Evolutionary conservation across 2,888 invertebrate genomes (phyloP).

Genomic region (Carpatolechia fugitivella): DNA sequence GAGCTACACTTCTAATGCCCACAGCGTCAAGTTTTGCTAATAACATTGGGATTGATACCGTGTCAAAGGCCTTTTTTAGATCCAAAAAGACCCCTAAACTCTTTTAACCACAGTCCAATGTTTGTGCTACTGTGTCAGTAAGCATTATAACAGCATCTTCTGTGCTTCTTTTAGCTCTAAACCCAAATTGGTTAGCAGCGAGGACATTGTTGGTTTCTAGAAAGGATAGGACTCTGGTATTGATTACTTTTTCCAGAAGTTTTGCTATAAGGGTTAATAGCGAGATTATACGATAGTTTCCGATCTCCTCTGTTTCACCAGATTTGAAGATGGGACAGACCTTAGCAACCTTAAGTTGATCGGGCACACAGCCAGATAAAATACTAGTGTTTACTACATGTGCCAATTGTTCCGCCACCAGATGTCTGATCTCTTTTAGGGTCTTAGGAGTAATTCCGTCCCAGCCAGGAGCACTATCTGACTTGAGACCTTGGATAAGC

Average conservation of each 20-base stretch:
- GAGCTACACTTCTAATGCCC: background rate
- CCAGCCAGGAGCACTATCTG: too few species aligned
- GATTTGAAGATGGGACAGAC: background rate
- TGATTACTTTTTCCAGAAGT: background rate
- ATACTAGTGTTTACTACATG: background rate
- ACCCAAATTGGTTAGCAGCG: constrained; percentile 12
- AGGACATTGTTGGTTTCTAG: background rate
- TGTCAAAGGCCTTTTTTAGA: constrained; percentile 12
- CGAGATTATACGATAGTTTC: background rate
- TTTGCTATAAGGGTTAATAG: background rate
- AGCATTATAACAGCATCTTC: constrained; percentile 10
- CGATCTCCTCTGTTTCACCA: background rate
- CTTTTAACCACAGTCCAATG: constrained; percentile 1
- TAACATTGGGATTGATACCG: constrained; percentile 3
- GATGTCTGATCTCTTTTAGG: too few species aligned
- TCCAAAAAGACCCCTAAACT: constrained; percentile 8
- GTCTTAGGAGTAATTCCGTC: too few species aligned
- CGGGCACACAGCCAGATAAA: background rate
- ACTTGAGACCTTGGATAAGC: too few species aligned
- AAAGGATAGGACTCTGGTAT: background rate
- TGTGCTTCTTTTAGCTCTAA: constrained; percentile 9
- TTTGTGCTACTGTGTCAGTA: background rate
- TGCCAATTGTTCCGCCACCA: background rate
- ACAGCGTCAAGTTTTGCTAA: background rate
- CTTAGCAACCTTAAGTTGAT: background rate